These are phyloP conservation scores for Mesembrinibis cayennensis DNA, from an alignment of 2,113 vertebrate species.

Conservation along the genomic window DNA sequence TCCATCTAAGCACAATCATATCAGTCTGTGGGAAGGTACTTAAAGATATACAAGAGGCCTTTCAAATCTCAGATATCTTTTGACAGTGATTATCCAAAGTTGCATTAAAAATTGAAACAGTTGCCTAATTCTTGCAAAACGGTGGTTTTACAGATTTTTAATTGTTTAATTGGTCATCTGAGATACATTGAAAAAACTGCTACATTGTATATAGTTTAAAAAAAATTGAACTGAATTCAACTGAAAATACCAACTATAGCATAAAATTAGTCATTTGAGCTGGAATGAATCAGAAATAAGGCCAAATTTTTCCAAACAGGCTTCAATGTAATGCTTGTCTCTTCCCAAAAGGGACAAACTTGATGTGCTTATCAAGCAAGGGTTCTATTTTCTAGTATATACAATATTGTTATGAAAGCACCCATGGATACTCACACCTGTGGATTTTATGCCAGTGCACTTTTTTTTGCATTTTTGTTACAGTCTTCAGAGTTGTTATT, in stretches of 20 bases:
- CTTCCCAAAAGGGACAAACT: not conserved
- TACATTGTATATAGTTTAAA: not conserved
- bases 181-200: not conserved
- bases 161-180: not conserved
- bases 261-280: not conserved
- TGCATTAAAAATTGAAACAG: not conserved
- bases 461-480: not conserved
- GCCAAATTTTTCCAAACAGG: not conserved
- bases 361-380: accelerated
- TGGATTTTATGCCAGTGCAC: not conserved
- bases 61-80: not conserved
- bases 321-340: not conserved
- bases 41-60: not conserved
- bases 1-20: not conserved
- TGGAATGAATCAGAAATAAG: not conserved
- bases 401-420: not conserved
- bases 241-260: not conserved
- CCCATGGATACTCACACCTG: not conserved
- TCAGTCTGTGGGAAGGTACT: not conserved
- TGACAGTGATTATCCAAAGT: not conserved
- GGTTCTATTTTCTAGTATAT: not conserved
- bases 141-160: not conserved
- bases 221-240: not conserved
- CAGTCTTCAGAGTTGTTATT: not conserved
- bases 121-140: not conserved